These are phyloP conservation scores for Drosophila colorata DNA, from an alignment of 2,888 invertebrate genomes.

Conservation along the genomic window DNA sequence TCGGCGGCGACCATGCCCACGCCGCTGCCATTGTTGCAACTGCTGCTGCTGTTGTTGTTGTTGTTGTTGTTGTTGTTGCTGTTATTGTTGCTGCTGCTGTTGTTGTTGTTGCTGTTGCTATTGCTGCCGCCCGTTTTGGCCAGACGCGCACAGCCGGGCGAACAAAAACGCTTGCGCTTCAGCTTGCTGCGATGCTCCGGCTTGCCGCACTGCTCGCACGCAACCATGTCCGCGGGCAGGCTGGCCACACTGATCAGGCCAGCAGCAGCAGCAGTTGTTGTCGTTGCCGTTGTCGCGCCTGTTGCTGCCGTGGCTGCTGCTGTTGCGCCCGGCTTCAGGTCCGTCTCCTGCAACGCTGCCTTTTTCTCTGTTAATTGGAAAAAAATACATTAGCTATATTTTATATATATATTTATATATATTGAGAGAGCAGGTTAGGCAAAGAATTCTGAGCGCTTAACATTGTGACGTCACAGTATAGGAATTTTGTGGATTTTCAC, in stretches of 20 bases:
- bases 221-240: conserved; percentile 80
- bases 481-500: too few relatives aligned
- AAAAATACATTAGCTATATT: neutral
- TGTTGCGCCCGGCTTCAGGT: conserved; percentile 43
- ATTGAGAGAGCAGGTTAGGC: too few relatives aligned
- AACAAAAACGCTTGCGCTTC: conserved; percentile 92
- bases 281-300: conserved; percentile 2
- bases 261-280: conserved; percentile 13
- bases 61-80: too few relatives aligned
- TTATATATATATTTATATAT: too few relatives aligned
- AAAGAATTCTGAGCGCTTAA: too few relatives aligned
- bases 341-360: conserved; percentile 77
- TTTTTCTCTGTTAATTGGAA: conserved; percentile 77
- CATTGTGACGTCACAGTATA: too few relatives aligned
- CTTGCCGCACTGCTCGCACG: conserved; percentile 91
- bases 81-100: conserved; percentile 1
- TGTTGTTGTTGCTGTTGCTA: conserved; percentile 28
- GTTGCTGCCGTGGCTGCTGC: neutral
- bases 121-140: conserved; percentile 80
- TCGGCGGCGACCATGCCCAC: conserved; percentile 54
- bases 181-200: conserved; percentile 88
- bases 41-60: conserved; percentile 6
- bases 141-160: conserved; percentile 88
- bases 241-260: conserved; percentile 29
- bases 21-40: conserved; percentile 17